Base-by-base conservation (phyloP, 2,797 vertebrate genomes). In the Bovichtus variegatus region DNA sequence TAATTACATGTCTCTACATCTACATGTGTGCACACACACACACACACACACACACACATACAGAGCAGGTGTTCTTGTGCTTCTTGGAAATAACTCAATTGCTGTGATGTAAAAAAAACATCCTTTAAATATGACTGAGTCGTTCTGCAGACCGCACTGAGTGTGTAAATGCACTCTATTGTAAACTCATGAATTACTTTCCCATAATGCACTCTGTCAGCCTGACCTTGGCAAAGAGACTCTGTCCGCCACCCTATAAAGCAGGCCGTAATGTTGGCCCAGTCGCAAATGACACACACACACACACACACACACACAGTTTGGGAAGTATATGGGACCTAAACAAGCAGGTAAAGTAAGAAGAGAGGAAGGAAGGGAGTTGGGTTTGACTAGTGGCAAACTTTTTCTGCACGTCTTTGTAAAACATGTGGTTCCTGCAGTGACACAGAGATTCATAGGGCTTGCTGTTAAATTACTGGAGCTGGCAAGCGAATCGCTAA, bases 131-230 rank as follows among this genome's bases (percentile, higher is more conserved):
- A 76, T 74, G 77, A 78, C 76, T 70, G 79, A 89, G 85, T 82
- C 82, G 80, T 66, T 82, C 71, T 6, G 70, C 62, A 83, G 77
- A 80, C 59, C 10, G 29, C 64, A 40, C 44, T 3, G 62, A 77
- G 76, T 80, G 77, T 84, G 84, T 82, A 84, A 87, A 90, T 83
- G 83, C 82, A 72, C 81, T 90, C 82, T 57, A 87, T 90, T 92
- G 87, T 93, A 91, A 91, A 92, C 87, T 83, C 40, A 55, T 87
- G 81, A 90, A 89, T 91, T 91, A 91, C 79, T 84, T 86, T 87
- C 77, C 89, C 86, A 88, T 91, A 89, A 93, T 91, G 88, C 89
- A 86, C 84, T 81, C 84, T 84, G 88, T 94, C 87, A 87, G 87
- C 67, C 78, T 86, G 93, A 92, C 92, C 90, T 92, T 92, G 92